Percentiles rank a stretch among this genome's conserved stretches.
These are phyloP conservation scores for Macquaria australasica DNA, from an alignment of 2,113 vertebrate genomes.

Conservation along the genomic window DNA sequence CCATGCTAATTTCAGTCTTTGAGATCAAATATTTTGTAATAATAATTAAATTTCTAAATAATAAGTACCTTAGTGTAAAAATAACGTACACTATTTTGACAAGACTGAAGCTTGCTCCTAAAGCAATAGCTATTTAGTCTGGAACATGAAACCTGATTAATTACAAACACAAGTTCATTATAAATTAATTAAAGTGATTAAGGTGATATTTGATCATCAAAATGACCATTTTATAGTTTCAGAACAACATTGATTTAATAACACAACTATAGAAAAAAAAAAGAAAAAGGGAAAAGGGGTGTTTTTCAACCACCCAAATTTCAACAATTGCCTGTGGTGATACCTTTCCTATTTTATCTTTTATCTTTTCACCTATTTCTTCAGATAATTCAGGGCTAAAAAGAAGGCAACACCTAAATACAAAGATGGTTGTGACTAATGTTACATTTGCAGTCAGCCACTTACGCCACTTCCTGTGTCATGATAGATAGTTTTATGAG, in stretches of 20 bases:
- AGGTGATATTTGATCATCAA: neutral
- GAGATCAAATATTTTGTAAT: neutral
- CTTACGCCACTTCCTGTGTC: slow-evolving; percentile 28
- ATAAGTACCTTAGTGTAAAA: neutral
- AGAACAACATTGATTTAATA: neutral
- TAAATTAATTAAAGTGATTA: neutral
- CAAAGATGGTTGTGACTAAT: slow-evolving; percentile 1
- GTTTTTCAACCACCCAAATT: neutral
- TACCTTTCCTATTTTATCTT: neutral
- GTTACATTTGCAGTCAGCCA: slow-evolving; percentile 9
- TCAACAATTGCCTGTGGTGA: neutral
- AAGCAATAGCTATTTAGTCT: neutral
- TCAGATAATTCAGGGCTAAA: neutral
- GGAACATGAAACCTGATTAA: neutral
- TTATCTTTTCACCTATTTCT: neutral
- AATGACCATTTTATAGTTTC: neutral
- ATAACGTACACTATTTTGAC: neutral
- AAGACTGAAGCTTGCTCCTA: neutral
- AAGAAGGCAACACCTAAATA: neutral
- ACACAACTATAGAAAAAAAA: neutral
- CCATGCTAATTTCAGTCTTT: neutral
- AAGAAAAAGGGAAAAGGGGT: neutral
- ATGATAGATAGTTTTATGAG: slow-evolving; percentile 73
- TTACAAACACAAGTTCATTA: neutral
- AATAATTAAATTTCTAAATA: neutral